Base-by-base conservation (phyloP, 2,888 invertebrate genomes). In the Gari tellinella region DNA sequence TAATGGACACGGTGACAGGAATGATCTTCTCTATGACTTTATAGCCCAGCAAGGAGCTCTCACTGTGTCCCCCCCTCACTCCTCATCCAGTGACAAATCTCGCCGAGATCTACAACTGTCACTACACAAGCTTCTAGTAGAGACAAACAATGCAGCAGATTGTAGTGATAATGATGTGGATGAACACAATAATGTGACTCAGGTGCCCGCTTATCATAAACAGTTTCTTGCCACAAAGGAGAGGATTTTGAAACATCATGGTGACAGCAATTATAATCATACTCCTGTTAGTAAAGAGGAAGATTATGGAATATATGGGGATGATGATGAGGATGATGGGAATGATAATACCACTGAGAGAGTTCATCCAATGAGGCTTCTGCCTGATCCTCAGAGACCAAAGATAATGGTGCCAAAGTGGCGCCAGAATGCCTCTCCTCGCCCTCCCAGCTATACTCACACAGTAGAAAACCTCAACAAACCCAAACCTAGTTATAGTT, bases 251-350 rank as follows among this genome's bases (percentile, higher is more conserved):
- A 67, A 53, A 31, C 58, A 68, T n/a, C 53, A 67, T 19, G 19
- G 58, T 17, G 49, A 48, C 2, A 15, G 14, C n/a, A 17, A n/a
- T 14, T 21, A 55, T 38, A 14, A 15, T 40, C 55, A 41, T 26
- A 37, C 40, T n/a, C 26, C 19, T 5, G 55, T 56, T 21, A 40
- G 43, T 37, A 23, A 38, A 17, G 64, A 74, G 51, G 82, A 83
- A 41, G 82, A 82, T 76, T 83, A 78, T 75, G 83, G 85, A 15
- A 78, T 84, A 14, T 85, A 78, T 75, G 82, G 82, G 45, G 78
- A 82, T 57, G 79, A 83, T 62, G 74, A 82, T 43, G 82, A 80
- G 45, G 83, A 78, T 37, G 80, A 79, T 46, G 78, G 67, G n/a
- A 64, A 67, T 62, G 58, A 61, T 14, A 43, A 66, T 37, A 45